A percentile compares a stretch with the other conserved stretches of the same genome.
These are phyloP conservation scores for Sphaeramia orbicularis DNA, from an alignment of 2,797 vertebrate species.

Conservation along the genomic window DNA sequence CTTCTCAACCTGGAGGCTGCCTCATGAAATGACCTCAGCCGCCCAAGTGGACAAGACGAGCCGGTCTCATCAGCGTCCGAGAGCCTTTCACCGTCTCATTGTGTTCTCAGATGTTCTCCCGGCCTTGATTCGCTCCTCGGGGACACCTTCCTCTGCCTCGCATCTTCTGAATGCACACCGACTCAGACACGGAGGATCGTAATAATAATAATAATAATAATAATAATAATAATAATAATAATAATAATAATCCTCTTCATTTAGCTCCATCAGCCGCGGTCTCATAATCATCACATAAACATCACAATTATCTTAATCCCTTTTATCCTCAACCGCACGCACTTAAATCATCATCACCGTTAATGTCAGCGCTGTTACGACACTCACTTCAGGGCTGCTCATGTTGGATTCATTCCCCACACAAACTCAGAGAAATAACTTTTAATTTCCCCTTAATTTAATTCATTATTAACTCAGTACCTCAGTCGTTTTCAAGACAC, in stretches of 20 bases:
- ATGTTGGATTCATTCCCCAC: no score
- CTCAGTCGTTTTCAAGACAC: no score
- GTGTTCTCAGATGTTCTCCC: no score
- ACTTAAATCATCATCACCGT: conserved; percentile 12
- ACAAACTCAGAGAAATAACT: no score
- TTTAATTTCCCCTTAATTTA: no score
- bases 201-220: no score
- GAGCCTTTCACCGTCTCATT: conserved; percentile 24
- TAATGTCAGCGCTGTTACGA: conserved; percentile 1
- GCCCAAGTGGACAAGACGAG: conserved; percentile 32
- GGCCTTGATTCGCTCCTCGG: conserved; percentile 30
- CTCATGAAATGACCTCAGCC: conserved; percentile 51
- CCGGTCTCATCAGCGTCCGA: background rate
- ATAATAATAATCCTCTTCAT: conserved; percentile 51
- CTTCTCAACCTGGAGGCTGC: conserved; percentile 23
- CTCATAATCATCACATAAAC: conserved; percentile 8
- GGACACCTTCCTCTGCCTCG: conserved; percentile 29
- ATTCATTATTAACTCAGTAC: no score
- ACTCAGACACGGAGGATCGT: no score
- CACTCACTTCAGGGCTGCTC: conserved; percentile 6
- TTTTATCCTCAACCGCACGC: no score
- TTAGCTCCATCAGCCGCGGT: conserved; percentile 5
- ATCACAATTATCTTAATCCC: no score
- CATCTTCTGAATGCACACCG: no score
- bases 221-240: no score